Conservation (phyloP, 2,888 invertebrate genomes). For the Timandra comae region DNA sequence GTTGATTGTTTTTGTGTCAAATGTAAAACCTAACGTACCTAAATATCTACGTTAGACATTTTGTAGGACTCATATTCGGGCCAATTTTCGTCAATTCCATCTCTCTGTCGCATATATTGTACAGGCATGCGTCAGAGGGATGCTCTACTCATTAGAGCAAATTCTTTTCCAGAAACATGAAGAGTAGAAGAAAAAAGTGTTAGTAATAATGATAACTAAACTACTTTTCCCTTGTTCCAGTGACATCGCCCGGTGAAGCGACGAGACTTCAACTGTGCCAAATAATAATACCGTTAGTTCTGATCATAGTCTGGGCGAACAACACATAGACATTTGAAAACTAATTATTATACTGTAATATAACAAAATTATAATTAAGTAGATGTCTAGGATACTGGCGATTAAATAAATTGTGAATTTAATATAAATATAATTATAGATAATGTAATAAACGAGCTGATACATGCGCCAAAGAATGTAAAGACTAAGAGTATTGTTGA, state of each 20-base stretch:
- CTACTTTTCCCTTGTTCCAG: constrained; percentile 41
- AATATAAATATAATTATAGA: constrained; percentile 42
- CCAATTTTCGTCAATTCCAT: no score
- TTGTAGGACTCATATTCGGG: no score
- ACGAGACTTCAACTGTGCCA: constrained; percentile 56
- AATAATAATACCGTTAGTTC: constrained; percentile 49
- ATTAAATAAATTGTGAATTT: constrained; percentile 50
- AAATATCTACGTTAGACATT: no score
- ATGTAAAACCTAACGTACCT: no score
- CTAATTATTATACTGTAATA: constrained; percentile 22
- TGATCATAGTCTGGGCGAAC: constrained; percentile 56
- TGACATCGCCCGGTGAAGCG: constrained; percentile 66
- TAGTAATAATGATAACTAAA: no score
- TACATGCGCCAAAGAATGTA: constrained; percentile 72
- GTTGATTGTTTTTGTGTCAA: no score
- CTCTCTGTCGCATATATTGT: no score
- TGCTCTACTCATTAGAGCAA: no score
- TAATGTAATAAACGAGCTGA: constrained; percentile 63
- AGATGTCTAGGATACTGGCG: constrained; percentile 53
- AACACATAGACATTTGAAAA: constrained; percentile 45
- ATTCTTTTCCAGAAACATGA: no score
- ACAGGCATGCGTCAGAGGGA: no score
- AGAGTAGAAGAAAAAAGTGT: no score
- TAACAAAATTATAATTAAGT: constrained; percentile 43
- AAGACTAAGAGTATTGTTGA: constrained; percentile 73